phyloP scores from a whole-genome alignment of 2,113 vertebrate genomes.

The Caloenas nicobarica region DNA sequence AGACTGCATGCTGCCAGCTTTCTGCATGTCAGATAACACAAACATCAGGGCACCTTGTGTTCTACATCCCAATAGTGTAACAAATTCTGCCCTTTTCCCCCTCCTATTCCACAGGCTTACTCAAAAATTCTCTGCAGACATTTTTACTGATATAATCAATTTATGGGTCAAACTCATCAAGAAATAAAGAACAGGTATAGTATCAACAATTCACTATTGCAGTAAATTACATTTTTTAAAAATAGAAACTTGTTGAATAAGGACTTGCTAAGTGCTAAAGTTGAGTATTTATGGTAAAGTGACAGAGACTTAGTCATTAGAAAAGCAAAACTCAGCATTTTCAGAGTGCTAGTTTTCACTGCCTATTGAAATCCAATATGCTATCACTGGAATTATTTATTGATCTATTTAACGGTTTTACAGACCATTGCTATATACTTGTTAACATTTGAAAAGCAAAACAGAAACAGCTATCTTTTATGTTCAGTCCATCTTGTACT shows the following conservation, averaged over 20 bases:
- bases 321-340: constrained; percentile 49
- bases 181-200: constrained; percentile 12
- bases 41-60: background rate
- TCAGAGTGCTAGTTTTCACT: background rate
- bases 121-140: background rate
- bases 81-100: background rate
- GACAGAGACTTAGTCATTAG: background rate
- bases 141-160: constrained; percentile 48
- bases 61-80: background rate
- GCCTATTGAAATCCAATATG: constrained; percentile 40
- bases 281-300: constrained; percentile 20
- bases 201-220: constrained; percentile 3
- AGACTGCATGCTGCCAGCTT: background rate
- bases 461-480: background rate
- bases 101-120: background rate
- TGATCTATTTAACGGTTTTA: constrained; percentile 38
- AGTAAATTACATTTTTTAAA: constrained; percentile 31
- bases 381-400: constrained; percentile 52
- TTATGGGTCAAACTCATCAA: constrained; percentile 60
- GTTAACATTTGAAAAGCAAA: constrained; percentile 28
- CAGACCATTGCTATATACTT: background rate
- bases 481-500: constrained; percentile 14
- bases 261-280: constrained; percentile 17
- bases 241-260: constrained; percentile 40
- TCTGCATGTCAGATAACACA: background rate